Evolutionary conservation across 2,797 vertebrate genomes (phyloP), one percentile per base, ranked within the genome.

Genomic region (Enteromius afrohamiltoni): DNA sequence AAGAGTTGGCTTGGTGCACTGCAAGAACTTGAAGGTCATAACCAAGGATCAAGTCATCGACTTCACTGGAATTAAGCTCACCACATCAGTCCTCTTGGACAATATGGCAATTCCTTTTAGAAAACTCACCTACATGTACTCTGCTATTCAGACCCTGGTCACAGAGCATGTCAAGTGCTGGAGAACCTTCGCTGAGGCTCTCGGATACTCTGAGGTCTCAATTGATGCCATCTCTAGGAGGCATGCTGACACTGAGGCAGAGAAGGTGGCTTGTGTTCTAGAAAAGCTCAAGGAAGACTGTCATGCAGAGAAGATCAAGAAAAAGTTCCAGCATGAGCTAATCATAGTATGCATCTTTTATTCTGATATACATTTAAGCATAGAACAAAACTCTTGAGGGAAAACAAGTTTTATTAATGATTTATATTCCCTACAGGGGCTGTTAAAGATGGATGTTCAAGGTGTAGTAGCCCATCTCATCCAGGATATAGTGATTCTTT

Each of bases 231-330:
- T 98, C 71, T 92, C 90, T 17, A 88, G 92, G 80, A 89, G 91
- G 51, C 86, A 93, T 47, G 91, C 90, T 37, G 94, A 97, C 76
- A 96, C 94, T 0, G 96, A 97, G 86, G 91, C 94, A 0, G 98
- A 99, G 71, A 97, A 96, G 90, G 96, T 99, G 82, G 96, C 96
- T 0, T 95, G 95, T 0, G 86, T 99, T 70, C 92, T 99, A 70
- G 97, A 98, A 88, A 98, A 93, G 90, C 94, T 99, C 85, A 99
- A 99, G 86, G 98, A 99, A 91, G 97, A 99, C 91, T 99, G 98
- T 85, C 97, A 99, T 9, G 85, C 93, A 21, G 95, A 96, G 65
- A 97, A 91, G 89, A 95, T 88, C 86, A 93, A 89, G 31, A 97
- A 92, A 70, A 96, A 96, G 85, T 99, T 99, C 91, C 95, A 98